Evolutionary conservation across 2,113 vertebrate species (phyloP).

Genomic region (Perccottus glenii): DNA sequence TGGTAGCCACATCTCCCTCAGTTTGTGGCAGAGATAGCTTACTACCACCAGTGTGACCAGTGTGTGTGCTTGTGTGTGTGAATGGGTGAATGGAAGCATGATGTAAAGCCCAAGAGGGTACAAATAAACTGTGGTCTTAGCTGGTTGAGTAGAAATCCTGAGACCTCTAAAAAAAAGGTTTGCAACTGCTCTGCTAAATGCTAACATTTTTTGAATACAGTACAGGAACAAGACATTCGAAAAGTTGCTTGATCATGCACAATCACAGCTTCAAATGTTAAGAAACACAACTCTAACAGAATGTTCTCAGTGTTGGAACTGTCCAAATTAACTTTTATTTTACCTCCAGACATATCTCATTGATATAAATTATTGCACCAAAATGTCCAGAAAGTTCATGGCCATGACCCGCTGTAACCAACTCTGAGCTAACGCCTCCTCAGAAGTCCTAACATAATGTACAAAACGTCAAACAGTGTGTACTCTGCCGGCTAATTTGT

Average conservation of each 20-base stretch:
- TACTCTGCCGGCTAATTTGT: constrained; percentile 33
- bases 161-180: too few species aligned
- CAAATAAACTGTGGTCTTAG: too few species aligned
- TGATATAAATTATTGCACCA: not conserved
- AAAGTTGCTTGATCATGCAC: not conserved
- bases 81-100: too few species aligned
- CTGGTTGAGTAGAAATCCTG: too few species aligned
- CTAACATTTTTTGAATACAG: not conserved
- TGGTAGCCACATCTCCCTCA: too few species aligned
- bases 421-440: not conserved
- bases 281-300: not conserved
- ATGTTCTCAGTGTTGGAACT: not conserved
- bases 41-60: too few species aligned
- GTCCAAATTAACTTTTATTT: too few species aligned
- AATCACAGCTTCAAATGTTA: not conserved
- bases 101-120: too few species aligned
- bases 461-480: constrained; percentile 5
- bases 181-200: not conserved
- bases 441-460: not conserved
- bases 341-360: not conserved
- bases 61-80: too few species aligned
- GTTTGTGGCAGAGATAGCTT: too few species aligned
- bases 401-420: not conserved
- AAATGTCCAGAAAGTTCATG: not conserved
- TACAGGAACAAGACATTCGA: not conserved